Percentiles rank a stretch among this genome's conserved stretches.
Conservation (phyloP, 1,140 invertebrate genomes). For the Drosophila tani region DNA sequence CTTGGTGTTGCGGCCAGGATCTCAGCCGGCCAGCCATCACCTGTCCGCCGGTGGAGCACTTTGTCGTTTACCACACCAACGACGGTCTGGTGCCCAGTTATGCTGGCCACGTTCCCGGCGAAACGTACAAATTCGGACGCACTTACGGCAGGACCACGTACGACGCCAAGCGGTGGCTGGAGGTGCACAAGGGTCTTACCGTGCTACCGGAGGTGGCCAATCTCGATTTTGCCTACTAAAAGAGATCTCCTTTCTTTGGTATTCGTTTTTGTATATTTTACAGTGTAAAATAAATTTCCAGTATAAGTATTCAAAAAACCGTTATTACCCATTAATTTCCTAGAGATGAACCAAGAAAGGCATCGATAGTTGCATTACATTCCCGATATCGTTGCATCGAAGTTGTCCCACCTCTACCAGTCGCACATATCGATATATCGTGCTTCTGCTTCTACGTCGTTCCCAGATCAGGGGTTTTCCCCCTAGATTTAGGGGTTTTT, state of each 20-base stretch:
- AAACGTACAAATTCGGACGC: slow-evolving; percentile 88
- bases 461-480: no score
- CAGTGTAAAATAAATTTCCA: neutral
- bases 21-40: slow-evolving; percentile 50
- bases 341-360: neutral
- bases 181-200: slow-evolving; percentile 59
- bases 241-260: neutral
- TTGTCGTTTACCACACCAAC: slow-evolving; percentile 89
- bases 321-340: neutral
- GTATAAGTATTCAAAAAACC: neutral
- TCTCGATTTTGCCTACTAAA: slow-evolving; percentile 63
- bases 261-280: neutral
- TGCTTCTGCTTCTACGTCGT: neutral
- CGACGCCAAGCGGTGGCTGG: slow-evolving; percentile 89
- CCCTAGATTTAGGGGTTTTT: no score
- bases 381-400: no score
- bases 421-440: slow-evolving; percentile 7
- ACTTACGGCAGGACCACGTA: slow-evolving; percentile 89
- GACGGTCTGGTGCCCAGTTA: slow-evolving; percentile 90
- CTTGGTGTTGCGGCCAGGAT: slow-evolving; percentile 89
- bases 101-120: slow-evolving; percentile 89
- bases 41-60: slow-evolving; percentile 86
- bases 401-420: no score
- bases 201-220: slow-evolving; percentile 67
- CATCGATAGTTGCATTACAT: neutral